Conservation (phyloP, 2,888 invertebrate genomes). For the Spodoptera exigua region DNA sequence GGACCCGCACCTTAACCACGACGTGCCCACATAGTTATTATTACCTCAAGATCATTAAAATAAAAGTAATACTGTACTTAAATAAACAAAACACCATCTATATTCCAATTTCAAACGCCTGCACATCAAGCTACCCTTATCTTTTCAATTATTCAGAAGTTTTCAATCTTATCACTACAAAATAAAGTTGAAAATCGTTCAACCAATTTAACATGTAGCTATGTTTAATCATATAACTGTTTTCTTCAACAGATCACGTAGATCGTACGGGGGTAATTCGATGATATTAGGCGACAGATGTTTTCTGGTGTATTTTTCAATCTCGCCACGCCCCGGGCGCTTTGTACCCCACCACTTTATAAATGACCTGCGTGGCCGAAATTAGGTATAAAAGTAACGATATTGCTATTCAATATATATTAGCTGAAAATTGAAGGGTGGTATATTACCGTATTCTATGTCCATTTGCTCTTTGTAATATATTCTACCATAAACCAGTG, state of each 20-base stretch:
- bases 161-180: too few relatives aligned
- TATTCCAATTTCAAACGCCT: conserved; percentile 47
- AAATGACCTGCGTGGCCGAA: conserved; percentile 61
- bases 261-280: conserved; percentile 73
- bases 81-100: conserved; percentile 34
- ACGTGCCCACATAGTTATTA: too few relatives aligned
- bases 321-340: conserved; percentile 63
- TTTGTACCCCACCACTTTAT: conserved; percentile 57
- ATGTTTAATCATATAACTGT: too few relatives aligned
- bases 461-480: too few relatives aligned
- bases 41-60: too few relatives aligned
- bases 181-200: too few relatives aligned
- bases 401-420: conserved; percentile 52
- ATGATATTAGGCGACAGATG: conserved; percentile 82
- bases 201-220: too few relatives aligned
- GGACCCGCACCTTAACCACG: too few relatives aligned
- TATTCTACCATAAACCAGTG: too few relatives aligned
- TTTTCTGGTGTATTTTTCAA: conserved; percentile 76
- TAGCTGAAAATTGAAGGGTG: conserved; percentile 24
- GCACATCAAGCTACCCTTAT: conserved; percentile 29
- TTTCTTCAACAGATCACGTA: conserved; percentile 74
- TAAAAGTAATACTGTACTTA: too few relatives aligned
- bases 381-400: conserved; percentile 57
- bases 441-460: conserved; percentile 24
- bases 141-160: too few relatives aligned